phyloP scores from a whole-genome alignment of 2,113 vertebrate genomes.

The Brachirus orientalis region DNA sequence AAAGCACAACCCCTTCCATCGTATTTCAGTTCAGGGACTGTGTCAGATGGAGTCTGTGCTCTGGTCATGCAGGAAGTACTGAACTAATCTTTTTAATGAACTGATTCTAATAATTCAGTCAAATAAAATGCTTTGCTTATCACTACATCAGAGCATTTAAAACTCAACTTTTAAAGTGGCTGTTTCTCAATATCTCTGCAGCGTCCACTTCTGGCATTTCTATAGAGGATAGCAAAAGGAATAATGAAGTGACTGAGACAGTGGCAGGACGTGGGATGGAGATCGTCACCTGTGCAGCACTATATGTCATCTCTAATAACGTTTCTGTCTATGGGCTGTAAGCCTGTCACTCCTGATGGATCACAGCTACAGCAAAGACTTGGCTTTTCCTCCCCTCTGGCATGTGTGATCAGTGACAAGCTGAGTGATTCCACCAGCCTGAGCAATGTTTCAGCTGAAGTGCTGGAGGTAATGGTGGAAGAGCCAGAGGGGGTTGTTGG shows the following conservation, averaged over 20 bases:
- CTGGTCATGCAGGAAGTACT: too few relatives aligned
- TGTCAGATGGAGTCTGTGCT: too few relatives aligned
- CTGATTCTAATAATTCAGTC: too few relatives aligned
- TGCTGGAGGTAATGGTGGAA: conserved; percentile 20
- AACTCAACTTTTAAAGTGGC: too few relatives aligned
- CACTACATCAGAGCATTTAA: too few relatives aligned
- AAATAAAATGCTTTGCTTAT: too few relatives aligned
- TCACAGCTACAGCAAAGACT: conserved; percentile 44
- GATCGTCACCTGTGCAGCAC: conserved; percentile 45
- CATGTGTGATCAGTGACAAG: conserved; percentile 41
- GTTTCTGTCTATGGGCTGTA: conserved; percentile 47
- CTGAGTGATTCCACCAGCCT: conserved; percentile 31
- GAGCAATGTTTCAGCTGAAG: conserved; percentile 14
- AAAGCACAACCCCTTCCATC: too few relatives aligned
- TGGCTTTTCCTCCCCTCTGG: conserved; percentile 44
- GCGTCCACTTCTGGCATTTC: conserved; percentile 30
- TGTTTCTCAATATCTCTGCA: neutral
- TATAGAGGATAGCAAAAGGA: conserved; percentile 46
- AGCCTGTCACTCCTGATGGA: conserved; percentile 56
- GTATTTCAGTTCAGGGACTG: too few relatives aligned
- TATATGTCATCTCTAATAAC: conserved; percentile 64
- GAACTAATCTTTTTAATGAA: too few relatives aligned
- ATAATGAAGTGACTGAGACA: conserved; percentile 41
- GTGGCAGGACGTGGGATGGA: conserved; percentile 47
- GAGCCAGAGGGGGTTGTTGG: neutral